These are phyloP conservation scores for Apodemia mormo DNA, from an alignment of 2,888 invertebrate species.

Conservation along the genomic window DNA sequence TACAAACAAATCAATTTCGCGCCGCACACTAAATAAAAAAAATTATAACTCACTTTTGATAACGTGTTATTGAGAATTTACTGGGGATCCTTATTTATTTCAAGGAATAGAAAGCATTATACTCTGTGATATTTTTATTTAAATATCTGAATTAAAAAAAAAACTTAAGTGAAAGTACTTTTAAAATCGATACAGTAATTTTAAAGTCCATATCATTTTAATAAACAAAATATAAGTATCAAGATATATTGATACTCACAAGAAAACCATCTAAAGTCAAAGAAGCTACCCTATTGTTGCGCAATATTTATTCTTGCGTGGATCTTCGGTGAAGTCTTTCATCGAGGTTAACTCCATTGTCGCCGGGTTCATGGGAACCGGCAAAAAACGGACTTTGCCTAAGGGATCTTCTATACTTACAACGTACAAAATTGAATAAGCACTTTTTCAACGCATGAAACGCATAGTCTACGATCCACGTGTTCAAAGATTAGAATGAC, in stretches of 20 bases:
- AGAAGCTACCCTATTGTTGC: constrained; percentile 77
- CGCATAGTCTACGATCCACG: constrained; percentile 59
- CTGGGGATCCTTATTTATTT: too few species aligned
- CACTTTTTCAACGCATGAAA: constrained; percentile 67
- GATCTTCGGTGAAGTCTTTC: constrained; percentile 69
- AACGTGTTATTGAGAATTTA: too few species aligned
- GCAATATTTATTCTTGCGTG: constrained; percentile 79
- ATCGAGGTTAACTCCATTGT: constrained; percentile 76
- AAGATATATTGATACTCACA: constrained; percentile 44
- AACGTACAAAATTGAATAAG: constrained; percentile 74
- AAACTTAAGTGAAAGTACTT: too few species aligned
- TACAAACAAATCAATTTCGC: too few species aligned
- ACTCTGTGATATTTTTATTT: too few species aligned
- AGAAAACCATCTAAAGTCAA: constrained; percentile 64
- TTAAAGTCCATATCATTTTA: too few species aligned
- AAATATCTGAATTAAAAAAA: too few species aligned
- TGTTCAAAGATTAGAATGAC: constrained; percentile 66
- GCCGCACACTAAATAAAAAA: too few species aligned
- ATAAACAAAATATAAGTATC: constrained; percentile 40
- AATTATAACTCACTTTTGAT: too few species aligned
- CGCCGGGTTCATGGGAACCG: constrained; percentile 77
- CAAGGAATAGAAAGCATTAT: too few species aligned
- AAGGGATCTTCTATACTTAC: constrained; percentile 54
- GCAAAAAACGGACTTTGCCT: constrained; percentile 75
- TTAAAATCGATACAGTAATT: too few species aligned